These are phyloP conservation scores for Cololabis saira DNA, from an alignment of 2,113 vertebrate genomes.

Conservation along the genomic window DNA sequence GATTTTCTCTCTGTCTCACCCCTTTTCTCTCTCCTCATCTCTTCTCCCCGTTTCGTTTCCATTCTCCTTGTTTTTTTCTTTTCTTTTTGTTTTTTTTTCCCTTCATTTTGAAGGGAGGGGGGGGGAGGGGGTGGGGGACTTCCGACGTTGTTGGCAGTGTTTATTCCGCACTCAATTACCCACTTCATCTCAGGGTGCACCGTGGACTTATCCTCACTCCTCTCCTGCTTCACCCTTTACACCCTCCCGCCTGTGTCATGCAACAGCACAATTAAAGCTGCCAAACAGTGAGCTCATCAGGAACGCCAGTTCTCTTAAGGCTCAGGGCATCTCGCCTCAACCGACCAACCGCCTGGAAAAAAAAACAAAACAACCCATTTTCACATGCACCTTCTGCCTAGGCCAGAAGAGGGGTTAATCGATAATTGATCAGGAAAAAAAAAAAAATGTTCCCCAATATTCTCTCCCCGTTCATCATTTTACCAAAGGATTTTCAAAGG, in stretches of 20 bases:
- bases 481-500: slow-evolving; percentile 35
- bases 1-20: slow-evolving; percentile 76
- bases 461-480: slow-evolving; percentile 31
- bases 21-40: slow-evolving; percentile 41
- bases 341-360: slow-evolving; percentile 21
- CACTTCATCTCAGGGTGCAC: slow-evolving; percentile 78
- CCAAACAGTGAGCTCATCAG: slow-evolving; percentile 69
- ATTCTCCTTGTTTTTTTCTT: slow-evolving; percentile 57
- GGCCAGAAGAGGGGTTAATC: slow-evolving; percentile 31
- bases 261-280: slow-evolving; percentile 61
- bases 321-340: slow-evolving; percentile 11
- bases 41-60: slow-evolving; percentile 33
- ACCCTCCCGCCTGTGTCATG: slow-evolving; percentile 43
- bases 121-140: slow-evolving; percentile 31
- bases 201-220: slow-evolving; percentile 55
- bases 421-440: slow-evolving; percentile 16
- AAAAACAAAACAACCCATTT: slow-evolving; percentile 10
- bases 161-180: slow-evolving; percentile 85
- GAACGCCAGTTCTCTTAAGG: slow-evolving; percentile 46
- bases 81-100: slow-evolving; percentile 58
- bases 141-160: slow-evolving; percentile 78
- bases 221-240: slow-evolving; percentile 20
- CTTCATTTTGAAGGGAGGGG: too few species aligned
- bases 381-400: slow-evolving; percentile 31
- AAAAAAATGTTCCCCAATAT: slow-evolving; percentile 4